phyloP scores from a whole-genome alignment of 2,888 invertebrate genomes.

The Clivina fossor region DNA sequence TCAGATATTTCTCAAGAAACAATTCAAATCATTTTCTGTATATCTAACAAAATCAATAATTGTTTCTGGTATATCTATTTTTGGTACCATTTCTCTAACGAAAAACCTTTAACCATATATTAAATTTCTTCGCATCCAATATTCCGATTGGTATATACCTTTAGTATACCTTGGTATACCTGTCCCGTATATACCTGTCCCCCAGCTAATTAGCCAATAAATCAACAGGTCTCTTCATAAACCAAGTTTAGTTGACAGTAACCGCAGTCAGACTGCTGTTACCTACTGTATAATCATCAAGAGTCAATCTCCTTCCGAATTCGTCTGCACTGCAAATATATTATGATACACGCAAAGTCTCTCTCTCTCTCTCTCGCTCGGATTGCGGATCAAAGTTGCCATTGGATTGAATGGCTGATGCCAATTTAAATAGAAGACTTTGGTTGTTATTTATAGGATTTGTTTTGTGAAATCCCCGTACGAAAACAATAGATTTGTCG shows the following conservation, averaged over 20 bases:
- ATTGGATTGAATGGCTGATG: no score
- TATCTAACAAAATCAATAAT: no score
- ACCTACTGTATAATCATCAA: not conserved
- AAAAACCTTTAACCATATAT: no score
- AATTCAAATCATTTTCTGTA: no score
- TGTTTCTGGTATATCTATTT: no score
- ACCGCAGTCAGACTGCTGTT: conserved; percentile 38
- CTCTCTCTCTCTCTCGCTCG: no score
- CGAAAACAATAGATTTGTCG: conserved; percentile 53
- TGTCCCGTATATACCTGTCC: conserved; percentile 53
- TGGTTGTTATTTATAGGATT: conserved; percentile 49
- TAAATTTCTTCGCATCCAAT: no score
- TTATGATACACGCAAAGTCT: no score
- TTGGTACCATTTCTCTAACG: no score
- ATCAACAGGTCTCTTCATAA: conserved; percentile 47
- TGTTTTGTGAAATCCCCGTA: conserved; percentile 47
- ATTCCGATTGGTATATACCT: no score
- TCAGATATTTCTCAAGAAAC: no score
- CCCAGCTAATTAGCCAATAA: conserved; percentile 54
- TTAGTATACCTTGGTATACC: no score
- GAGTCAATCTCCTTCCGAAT: not conserved
- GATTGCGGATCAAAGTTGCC: conserved; percentile 36
- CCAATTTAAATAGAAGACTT: conserved; percentile 50
- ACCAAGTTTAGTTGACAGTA: conserved; percentile 43
- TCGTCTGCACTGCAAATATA: conserved; percentile 8